A percentile compares a stretch with the other conserved stretches of the same genome.
Conservation (phyloP, 2,888 invertebrate genomes). For the Lithophane ornitopus region DNA sequence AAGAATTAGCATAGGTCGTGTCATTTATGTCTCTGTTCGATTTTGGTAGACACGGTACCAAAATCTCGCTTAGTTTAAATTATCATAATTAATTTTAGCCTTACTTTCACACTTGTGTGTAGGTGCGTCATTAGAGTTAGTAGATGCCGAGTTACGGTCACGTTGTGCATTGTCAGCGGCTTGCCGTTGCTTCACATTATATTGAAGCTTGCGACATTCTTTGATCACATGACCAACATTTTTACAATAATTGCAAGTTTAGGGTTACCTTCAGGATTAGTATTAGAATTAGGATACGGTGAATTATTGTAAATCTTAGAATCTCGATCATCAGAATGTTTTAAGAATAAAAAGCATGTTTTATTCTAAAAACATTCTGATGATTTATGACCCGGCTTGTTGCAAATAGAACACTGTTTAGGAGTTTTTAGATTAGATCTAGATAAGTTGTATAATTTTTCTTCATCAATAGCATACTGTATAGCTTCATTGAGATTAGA, state of each 20-base stretch:
- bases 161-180: slow-evolving; percentile 8
- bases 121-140: slow-evolving; percentile 7
- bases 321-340: no score
- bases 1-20: slow-evolving; percentile 3
- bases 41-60: slow-evolving; percentile 12
- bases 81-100: not conserved
- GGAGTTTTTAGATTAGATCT: no score
- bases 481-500: not conserved
- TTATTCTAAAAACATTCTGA: no score
- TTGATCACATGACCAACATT: slow-evolving; percentile 2
- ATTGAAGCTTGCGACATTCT: slow-evolving; percentile 11
- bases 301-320: no score
- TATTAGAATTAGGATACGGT: no score
- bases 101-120: not conserved
- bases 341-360: no score
- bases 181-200: slow-evolving; percentile 7
- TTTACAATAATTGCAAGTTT: slow-evolving; percentile 9
- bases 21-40: not conserved
- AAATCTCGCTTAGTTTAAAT: slow-evolving; percentile 1
- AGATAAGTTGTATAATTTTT: no score
- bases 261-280: not conserved
- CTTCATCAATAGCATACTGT: not conserved
- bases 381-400: no score
- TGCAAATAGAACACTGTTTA: no score
- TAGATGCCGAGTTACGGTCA: slow-evolving; percentile 11